Conservation (phyloP, 2,113 vertebrate species). For the Brachirus orientalis region DNA sequence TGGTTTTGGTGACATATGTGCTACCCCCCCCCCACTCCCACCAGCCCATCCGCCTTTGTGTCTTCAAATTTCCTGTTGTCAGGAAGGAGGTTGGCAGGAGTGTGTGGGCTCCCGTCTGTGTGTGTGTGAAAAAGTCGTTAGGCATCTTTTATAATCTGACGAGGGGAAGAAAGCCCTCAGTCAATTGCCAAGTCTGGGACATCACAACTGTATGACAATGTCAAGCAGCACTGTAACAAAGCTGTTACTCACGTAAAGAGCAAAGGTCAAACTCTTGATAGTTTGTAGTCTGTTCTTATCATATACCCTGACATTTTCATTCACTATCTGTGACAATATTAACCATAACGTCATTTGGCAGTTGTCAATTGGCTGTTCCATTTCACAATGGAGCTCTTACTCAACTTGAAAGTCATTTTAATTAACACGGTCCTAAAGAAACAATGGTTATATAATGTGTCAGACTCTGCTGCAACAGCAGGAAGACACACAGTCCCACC, state of each 20-base stretch:
- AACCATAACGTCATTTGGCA: conserved; percentile 29
- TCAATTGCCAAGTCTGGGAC: conserved; percentile 26
- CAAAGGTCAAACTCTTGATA: not conserved
- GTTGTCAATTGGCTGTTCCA: not conserved
- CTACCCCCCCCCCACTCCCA: conserved; percentile 9
- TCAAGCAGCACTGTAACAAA: conserved; percentile 4
- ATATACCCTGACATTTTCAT: not conserved
- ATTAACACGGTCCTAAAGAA: conserved; percentile 43
- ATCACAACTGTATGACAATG: conserved; percentile 24
- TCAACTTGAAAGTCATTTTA: conserved; percentile 57
- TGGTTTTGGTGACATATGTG: conserved; percentile 74
- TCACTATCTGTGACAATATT: not conserved
- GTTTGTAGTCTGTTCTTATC: not conserved
- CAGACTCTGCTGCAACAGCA: no score
- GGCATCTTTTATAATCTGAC: conserved; percentile 54
- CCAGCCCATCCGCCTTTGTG: conserved; percentile 61
- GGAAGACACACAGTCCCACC: no score
- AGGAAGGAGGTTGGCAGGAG: conserved; percentile 34
- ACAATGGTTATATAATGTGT: conserved; percentile 37
- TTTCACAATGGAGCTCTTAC: conserved; percentile 40
- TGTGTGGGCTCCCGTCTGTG: conserved; percentile 39
- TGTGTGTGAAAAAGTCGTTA: conserved; percentile 56
- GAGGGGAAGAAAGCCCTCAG: not conserved
- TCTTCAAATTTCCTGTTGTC: conserved; percentile 62
- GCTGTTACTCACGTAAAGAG: not conserved